Percentiles rank a stretch among this genome's conserved stretches.
Evolutionary conservation across 35 echinoderm and acorn worm genomes (phyloP).

Genomic region (Stichopus chloronotus): DNA sequence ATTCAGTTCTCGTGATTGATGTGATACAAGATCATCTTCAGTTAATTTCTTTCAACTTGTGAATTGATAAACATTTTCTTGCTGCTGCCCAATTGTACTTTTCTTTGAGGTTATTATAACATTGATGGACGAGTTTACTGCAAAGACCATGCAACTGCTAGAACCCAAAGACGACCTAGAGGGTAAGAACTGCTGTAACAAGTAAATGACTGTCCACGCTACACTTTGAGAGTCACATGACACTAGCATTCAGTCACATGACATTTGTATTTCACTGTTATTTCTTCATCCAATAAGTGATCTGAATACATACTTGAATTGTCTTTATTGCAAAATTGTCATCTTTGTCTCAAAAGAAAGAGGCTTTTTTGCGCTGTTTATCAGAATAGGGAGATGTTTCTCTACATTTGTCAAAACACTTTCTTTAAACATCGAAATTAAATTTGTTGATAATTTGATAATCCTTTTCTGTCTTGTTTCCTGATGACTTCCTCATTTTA

Average conservation of each 20-base stretch:
- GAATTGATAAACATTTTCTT: neutral
- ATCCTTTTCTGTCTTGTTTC: no score
- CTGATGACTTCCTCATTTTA: no score
- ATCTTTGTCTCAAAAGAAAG: no score
- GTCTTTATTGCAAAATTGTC: no score
- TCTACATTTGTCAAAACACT: no score
- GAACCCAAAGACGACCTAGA: slow-evolving; percentile 44
- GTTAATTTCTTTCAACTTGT: neutral
- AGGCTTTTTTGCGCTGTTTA: no score
- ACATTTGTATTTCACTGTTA: neutral
- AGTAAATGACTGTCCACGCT: neutral
- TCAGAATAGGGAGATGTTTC: no score
- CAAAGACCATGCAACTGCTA: slow-evolving; percentile 66
- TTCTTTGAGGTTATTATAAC: slow-evolving; percentile 73
- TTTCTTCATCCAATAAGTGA: no score
- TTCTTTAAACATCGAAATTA: no score
- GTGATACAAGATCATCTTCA: neutral
- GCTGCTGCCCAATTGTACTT: slow-evolving; percentile 20
- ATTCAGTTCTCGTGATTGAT: no score
- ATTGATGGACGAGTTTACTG: slow-evolving; percentile 75
- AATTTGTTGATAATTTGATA: no score
- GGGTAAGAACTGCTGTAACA: slow-evolving; percentile 32
- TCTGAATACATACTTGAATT: no score
- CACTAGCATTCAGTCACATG: slow-evolving; percentile 9
- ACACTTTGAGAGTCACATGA: slow-evolving; percentile 32